phyloP scores from a whole-genome alignment of 2,797 vertebrate species.

The Urophycis tenuis region DNA sequence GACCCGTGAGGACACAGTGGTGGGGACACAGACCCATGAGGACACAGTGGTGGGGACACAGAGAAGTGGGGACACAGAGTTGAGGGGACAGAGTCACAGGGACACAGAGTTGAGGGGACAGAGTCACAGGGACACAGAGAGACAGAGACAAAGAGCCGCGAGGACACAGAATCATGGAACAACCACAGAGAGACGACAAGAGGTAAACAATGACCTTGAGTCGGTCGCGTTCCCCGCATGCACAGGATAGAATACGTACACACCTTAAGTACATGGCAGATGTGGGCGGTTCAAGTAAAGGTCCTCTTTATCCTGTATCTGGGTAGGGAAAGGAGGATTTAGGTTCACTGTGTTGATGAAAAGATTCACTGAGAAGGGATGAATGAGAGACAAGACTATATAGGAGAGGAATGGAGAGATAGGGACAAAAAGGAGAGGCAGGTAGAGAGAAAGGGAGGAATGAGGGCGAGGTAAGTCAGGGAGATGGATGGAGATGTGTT shows the following conservation, averaged over 20 bases:
- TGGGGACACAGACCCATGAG: too few relatives aligned
- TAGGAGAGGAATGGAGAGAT: conserved; percentile 14
- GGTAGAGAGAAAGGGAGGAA: conserved; percentile 4
- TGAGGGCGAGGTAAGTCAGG: conserved; percentile 20
- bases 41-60: too few relatives aligned
- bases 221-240: conserved; percentile 35
- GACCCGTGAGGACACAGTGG: too few relatives aligned
- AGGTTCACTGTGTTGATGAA: conserved; percentile 30
- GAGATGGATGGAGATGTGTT: conserved; percentile 38
- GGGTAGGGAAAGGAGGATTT: conserved; percentile 36
- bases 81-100: neutral
- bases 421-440: conserved; percentile 12
- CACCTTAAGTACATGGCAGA: neutral
- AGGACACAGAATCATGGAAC: conserved; percentile 63
- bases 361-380: conserved; percentile 6
- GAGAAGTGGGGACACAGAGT: neutral
- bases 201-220: conserved; percentile 61
- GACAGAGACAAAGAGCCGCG: too few relatives aligned
- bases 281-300: neutral
- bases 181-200: conserved; percentile 48
- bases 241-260: conserved; percentile 29
- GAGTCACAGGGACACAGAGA: conserved; percentile 20
- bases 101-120: neutral
- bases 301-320: conserved; percentile 34
- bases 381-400: neutral